Percentiles rank a stretch among this genome's conserved stretches.
These are phyloP conservation scores for Agrotis segetum DNA, from an alignment of 2,888 invertebrate species.

Conservation along the genomic window DNA sequence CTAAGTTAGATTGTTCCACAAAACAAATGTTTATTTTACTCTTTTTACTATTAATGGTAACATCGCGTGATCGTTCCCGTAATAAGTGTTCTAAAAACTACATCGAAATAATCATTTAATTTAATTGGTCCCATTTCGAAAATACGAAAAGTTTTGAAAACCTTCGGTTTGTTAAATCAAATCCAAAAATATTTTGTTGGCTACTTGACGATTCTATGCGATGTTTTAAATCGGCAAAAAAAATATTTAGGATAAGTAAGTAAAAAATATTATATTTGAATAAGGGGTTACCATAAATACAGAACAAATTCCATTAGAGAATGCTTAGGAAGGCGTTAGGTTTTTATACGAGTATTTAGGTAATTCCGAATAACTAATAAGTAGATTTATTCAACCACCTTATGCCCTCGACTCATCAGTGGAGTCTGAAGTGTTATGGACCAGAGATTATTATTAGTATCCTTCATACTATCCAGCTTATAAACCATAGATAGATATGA, in stretches of 20 bases:
- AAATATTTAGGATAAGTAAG: too few relatives aligned
- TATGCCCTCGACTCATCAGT: too few relatives aligned
- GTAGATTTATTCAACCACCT: too few relatives aligned
- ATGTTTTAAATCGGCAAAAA: background rate
- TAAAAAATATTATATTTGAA: too few relatives aligned
- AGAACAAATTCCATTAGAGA: background rate
- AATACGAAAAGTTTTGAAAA: constrained; percentile 10
- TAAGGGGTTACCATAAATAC: too few relatives aligned
- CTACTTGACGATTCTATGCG: background rate
- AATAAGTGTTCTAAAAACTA: constrained; percentile 7
- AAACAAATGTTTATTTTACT: constrained; percentile 51
- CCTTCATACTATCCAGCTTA: too few relatives aligned
- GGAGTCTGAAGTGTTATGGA: too few relatives aligned
- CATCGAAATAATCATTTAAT: constrained; percentile 14
- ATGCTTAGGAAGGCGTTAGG: background rate
- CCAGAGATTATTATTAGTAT: too few relatives aligned
- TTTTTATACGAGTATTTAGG: too few relatives aligned
- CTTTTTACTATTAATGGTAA: constrained; percentile 52
- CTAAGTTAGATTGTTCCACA: constrained; percentile 34
- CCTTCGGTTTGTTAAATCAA: constrained; percentile 1
- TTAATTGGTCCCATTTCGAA: constrained; percentile 26
- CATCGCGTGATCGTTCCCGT: constrained; percentile 51
- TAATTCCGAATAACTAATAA: background rate
- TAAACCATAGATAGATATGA: too few relatives aligned
- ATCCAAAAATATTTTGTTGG: background rate